phyloP scores from a whole-genome alignment of 37 sponge, comb jelly and placozoan genomes.

The Cliona cf. orientalis region DNA sequence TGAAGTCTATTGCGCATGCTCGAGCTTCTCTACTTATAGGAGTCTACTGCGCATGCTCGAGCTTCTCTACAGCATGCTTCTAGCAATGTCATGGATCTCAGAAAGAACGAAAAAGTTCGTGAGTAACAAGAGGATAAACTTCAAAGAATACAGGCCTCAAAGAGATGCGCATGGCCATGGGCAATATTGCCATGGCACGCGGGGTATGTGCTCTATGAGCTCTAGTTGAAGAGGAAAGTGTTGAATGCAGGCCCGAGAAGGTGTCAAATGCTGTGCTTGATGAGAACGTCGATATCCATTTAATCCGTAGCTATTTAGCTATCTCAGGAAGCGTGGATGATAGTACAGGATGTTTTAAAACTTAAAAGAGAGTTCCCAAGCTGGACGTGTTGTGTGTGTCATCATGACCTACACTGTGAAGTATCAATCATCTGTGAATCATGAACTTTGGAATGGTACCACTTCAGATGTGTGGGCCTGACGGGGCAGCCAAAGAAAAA shows the following conservation, averaged over 20 bases:
- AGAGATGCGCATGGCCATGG: too few relatives aligned
- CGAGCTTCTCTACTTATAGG: too few relatives aligned
- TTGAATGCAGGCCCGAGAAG: not conserved
- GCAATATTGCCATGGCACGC: too few relatives aligned
- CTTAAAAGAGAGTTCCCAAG: not conserved
- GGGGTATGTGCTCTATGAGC: too few relatives aligned
- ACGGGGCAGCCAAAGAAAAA: not conserved
- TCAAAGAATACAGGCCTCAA: too few relatives aligned
- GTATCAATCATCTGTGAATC: slow-evolving; percentile 20
- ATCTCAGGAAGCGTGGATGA: slow-evolving; percentile 36
- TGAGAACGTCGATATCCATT: slow-evolving; percentile 42
- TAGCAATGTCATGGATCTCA: too few relatives aligned
- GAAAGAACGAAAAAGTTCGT: too few relatives aligned
- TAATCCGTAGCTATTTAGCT: slow-evolving; percentile 11
- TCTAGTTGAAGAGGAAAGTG: not conserved
- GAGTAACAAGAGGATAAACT: too few relatives aligned
- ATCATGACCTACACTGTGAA: slow-evolving; percentile 24
- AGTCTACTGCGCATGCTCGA: too few relatives aligned
- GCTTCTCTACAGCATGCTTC: too few relatives aligned
- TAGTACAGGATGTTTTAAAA: slow-evolving; percentile 16
- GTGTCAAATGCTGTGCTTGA: slow-evolving; percentile 9
- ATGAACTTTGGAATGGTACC: slow-evolving; percentile 10
- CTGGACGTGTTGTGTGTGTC: slow-evolving; percentile 18
- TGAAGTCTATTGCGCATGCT: too few relatives aligned
- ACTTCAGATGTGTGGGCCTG: slow-evolving; percentile 27